phyloP scores from a whole-genome alignment of 2,113 vertebrate genomes.

The Ahaetulla prasina region DNA sequence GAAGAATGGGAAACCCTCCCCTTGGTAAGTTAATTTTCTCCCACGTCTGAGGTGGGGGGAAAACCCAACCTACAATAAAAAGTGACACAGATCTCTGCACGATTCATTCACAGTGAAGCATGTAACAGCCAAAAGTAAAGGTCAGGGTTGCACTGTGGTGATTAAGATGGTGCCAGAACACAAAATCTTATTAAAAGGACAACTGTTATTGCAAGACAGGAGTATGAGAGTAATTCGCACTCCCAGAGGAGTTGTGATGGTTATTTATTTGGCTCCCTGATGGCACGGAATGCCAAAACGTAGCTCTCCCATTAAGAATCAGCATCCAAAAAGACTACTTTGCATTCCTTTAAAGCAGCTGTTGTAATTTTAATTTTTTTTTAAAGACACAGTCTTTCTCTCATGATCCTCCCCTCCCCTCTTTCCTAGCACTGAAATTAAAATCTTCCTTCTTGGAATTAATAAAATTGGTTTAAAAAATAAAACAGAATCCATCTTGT shows the following conservation, averaged over 20 bases:
- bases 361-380: constrained; percentile 7
- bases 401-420: background rate
- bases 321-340: constrained; percentile 54
- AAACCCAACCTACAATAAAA: constrained; percentile 53
- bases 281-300: constrained; percentile 59
- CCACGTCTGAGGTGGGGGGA: constrained; percentile 33
- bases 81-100: constrained; percentile 23
- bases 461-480: constrained; percentile 40
- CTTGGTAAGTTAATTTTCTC: constrained; percentile 54
- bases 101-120: constrained; percentile 52
- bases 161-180: constrained; percentile 50
- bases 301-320: constrained; percentile 58
- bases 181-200: constrained; percentile 61
- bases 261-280: constrained; percentile 30
- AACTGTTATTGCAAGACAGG: constrained; percentile 35
- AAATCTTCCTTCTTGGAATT: constrained; percentile 36
- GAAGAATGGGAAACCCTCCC: constrained; percentile 14
- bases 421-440: background rate
- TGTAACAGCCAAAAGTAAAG: constrained; percentile 55
- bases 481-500: constrained; percentile 46
- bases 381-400: constrained; percentile 20
- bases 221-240: constrained; percentile 57
- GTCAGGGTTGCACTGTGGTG: constrained; percentile 54
- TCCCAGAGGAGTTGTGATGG: constrained; percentile 45
- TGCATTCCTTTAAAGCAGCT: constrained; percentile 47